Percentiles rank a stretch among this genome's conserved stretches.
Evolutionary conservation across 2,888 invertebrate genomes (phyloP).

Genomic region (Cryptocheilus praepositus): DNA sequence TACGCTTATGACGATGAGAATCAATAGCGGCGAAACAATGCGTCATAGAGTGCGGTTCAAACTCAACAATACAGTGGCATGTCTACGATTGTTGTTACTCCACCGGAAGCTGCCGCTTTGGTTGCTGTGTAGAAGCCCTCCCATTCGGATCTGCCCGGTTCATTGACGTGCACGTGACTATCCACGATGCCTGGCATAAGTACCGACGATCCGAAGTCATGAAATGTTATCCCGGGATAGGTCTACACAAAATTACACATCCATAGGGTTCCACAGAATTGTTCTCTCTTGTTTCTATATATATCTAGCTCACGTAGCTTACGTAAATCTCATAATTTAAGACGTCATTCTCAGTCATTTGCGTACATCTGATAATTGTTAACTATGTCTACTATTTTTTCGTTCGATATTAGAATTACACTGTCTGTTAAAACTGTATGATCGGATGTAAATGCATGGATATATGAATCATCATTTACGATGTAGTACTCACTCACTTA

Average conservation of each 20-base stretch:
- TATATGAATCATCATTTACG: no score
- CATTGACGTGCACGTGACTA: slow-evolving; percentile 85
- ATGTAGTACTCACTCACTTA: no score
- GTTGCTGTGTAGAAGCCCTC: slow-evolving; percentile 85
- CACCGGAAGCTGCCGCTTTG: slow-evolving; percentile 83
- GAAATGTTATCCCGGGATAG: slow-evolving; percentile 39
- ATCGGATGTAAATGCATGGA: no score
- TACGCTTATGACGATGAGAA: no score
- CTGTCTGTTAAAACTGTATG: no score
- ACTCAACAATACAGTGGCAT: slow-evolving; percentile 79
- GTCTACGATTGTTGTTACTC: slow-evolving; percentile 83
- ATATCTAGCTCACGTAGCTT: no score
- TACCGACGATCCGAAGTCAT: slow-evolving; percentile 76
- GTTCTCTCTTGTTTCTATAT: no score
- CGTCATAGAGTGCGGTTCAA: not conserved
- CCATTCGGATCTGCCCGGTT: slow-evolving; percentile 84
- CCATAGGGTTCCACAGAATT: not conserved
- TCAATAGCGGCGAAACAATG: not conserved
- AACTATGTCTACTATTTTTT: no score
- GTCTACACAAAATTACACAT: slow-evolving; percentile 29
- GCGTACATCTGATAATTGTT: no score
- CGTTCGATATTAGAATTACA: no score
- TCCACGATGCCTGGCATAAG: slow-evolving; percentile 84
- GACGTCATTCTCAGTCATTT: no score
- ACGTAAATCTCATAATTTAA: no score